Percentiles rank a stretch among this genome's conserved stretches.
Conservation (phyloP, 2,113 vertebrate genomes). For the Merops nubicus region DNA sequence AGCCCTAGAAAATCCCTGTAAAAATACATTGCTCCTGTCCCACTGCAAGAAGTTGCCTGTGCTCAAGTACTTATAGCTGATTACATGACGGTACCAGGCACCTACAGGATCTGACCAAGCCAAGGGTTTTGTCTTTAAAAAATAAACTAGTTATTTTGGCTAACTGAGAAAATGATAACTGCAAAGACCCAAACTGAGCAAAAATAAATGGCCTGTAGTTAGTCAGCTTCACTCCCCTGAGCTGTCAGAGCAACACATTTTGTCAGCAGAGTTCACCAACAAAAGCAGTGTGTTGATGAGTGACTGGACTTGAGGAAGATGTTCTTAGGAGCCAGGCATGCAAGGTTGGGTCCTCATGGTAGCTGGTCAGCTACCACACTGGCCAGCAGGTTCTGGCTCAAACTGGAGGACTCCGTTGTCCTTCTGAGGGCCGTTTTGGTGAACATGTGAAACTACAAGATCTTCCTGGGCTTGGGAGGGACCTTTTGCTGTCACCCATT, state of each 20-base stretch:
- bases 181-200: not conserved
- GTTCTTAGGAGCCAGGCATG: not conserved
- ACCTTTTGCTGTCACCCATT: rapidly evolving
- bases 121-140: not conserved
- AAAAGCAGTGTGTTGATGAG: not conserved
- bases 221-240: not conserved
- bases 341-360: not conserved
- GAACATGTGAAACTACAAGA: not conserved
- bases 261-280: not conserved
- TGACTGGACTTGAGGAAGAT: not conserved
- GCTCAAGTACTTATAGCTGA: not conserved
- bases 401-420: not conserved
- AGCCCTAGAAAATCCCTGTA: not conserved
- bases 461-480: not conserved
- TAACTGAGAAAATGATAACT: not conserved
- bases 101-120: not conserved
- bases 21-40: not conserved
- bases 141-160: not conserved
- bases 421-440: not conserved
- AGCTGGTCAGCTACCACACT: not conserved
- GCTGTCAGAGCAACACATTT: not conserved
- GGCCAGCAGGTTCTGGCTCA: not conserved
- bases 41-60: not conserved
- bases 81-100: not conserved
- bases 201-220: not conserved